Conservation (phyloP, 2,888 invertebrate genomes). For the Hermodice carunculata region DNA sequence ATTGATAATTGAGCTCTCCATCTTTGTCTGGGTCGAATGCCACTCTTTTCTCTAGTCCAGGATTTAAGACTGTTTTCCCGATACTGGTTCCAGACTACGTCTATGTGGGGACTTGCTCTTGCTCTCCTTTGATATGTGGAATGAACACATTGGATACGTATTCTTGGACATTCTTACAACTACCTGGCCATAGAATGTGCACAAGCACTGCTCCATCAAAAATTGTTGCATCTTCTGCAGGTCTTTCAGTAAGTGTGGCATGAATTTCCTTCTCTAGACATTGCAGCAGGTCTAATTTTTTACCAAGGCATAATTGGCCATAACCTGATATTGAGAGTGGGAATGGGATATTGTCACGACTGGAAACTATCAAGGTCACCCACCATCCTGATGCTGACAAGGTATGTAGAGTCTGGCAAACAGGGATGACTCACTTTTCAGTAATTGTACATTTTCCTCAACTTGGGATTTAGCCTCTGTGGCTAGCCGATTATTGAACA, state of each 20-base stretch:
- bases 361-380: too few species aligned
- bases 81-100: constrained; percentile 6
- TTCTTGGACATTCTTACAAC: constrained; percentile 4
- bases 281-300: not conserved
- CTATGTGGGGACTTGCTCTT: not conserved
- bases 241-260: not conserved
- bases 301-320: not conserved
- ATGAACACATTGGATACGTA: not conserved
- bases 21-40: not conserved
- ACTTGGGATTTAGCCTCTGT: too few species aligned
- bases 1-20: not conserved
- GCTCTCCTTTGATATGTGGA: not conserved
- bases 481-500: too few species aligned
- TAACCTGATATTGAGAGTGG: not conserved
- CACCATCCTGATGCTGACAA: too few species aligned
- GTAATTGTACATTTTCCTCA: too few species aligned
- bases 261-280: not conserved
- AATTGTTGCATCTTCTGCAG: constrained; percentile 1
- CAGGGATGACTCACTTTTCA: too few species aligned
- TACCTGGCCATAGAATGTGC: not conserved
- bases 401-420: too few species aligned
- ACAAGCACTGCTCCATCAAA: constrained; percentile 13
- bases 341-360: not conserved
- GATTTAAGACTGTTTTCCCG: constrained; percentile 6
- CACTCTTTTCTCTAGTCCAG: constrained; percentile 1